A percentile compares a stretch with the other conserved stretches of the same genome.
These are phyloP conservation scores for Habropoda laboriosa DNA, from an alignment of 1,140 invertebrate species.

Conservation along the genomic window DNA sequence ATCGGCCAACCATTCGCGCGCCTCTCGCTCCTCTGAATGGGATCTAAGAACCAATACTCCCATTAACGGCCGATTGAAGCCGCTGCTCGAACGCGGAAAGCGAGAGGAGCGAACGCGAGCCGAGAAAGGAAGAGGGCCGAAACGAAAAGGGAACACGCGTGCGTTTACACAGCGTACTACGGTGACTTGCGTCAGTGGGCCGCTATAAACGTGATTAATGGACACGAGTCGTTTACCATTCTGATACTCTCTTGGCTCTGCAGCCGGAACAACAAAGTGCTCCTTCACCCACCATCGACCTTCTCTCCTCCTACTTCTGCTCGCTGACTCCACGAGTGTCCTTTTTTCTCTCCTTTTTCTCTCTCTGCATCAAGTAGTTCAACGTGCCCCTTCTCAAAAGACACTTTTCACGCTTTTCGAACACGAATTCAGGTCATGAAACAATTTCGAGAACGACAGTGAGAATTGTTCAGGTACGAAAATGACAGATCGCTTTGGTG, in stretches of 20 bases:
- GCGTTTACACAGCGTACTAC: constrained; percentile 74
- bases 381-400: constrained; percentile 4
- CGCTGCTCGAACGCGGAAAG: constrained; percentile 28
- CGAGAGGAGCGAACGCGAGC: background rate
- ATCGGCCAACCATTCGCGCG: constrained; percentile 3
- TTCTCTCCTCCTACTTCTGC: constrained; percentile 33
- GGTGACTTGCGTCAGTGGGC: constrained; percentile 78
- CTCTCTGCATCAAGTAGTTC: constrained; percentile 10
- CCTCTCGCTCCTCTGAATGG: constrained; percentile 50
- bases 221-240: constrained; percentile 76
- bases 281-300: constrained; percentile 52
- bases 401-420: background rate
- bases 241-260: constrained; percentile 74
- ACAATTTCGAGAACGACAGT: background rate
- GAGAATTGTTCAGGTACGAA: background rate
- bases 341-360: background rate
- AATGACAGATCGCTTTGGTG: no score
- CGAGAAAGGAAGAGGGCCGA: background rate
- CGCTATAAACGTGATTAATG: constrained; percentile 80
- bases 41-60: constrained; percentile 62
- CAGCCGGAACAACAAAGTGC: constrained; percentile 77
- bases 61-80: constrained; percentile 70
- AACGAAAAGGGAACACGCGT: constrained; percentile 53
- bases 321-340: background rate
- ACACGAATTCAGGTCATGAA: background rate